phyloP scores from a whole-genome alignment of 2,797 vertebrate genomes.

The Sparus aurata region DNA sequence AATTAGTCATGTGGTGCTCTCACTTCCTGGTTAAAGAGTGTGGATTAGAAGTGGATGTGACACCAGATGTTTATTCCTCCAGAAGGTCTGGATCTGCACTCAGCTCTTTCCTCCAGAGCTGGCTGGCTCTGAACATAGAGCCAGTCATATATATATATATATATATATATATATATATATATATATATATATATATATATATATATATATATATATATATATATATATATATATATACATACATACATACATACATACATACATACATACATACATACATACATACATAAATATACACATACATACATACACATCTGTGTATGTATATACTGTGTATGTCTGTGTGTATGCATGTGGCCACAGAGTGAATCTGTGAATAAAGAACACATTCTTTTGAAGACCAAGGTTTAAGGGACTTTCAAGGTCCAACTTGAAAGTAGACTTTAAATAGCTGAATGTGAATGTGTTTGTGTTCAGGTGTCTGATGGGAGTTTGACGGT shows the following conservation, averaged over 20 bases:
- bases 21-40: too few relatives aligned
- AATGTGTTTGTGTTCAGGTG: slow-evolving; percentile 81
- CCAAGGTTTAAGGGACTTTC: not conserved
- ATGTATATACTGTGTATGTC: not conserved
- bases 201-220: too few relatives aligned
- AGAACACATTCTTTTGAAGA: not conserved
- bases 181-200: too few relatives aligned
- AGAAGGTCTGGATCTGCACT: too few relatives aligned
- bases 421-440: not conserved
- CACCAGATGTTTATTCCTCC: too few relatives aligned
- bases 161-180: too few relatives aligned
- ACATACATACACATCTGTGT: not conserved
- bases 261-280: not conserved
- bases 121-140: too few relatives aligned
- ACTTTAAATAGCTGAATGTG: not conserved
- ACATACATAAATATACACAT: not conserved
- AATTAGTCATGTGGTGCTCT: too few relatives aligned
- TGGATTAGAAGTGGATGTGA: too few relatives aligned
- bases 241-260: not conserved
- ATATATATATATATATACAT: too few relatives aligned
- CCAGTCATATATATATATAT: too few relatives aligned
- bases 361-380: not conserved
- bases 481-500: slow-evolving; percentile 96
- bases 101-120: too few relatives aligned
- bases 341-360: not conserved